Base-by-base conservation (phyloP, 2,113 vertebrate genomes). In the Sclerurus mexicanus region DNA sequence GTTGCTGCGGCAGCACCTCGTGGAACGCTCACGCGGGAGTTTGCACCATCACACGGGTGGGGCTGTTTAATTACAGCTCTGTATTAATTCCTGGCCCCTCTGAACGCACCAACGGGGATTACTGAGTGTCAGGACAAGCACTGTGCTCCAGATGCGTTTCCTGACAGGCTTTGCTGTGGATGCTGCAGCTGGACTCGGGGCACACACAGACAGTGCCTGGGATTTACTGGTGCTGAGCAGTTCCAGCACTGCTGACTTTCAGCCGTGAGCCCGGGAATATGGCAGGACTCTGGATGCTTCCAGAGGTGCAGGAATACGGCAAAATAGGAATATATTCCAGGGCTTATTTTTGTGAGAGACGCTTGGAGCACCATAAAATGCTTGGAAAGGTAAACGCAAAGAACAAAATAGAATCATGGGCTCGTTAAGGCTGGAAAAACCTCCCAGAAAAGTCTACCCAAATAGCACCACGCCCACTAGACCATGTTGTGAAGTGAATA, bases 191-290 rank as follows among this genome's bases (percentile, higher is more conserved):
- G n/a, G 77, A 14, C 31, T n/a, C 0, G 19, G 30, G 68, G 40
- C 4, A 7, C 55, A 8, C 6, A 1, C 59, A 18, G 69, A 33
- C 79, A 35, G n/a, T 5, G 50, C 18, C 5, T 1, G 40, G 75
- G 55, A 31, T 80, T 71, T 49, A 2, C 56, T 31, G 71, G 42
- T 4, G 40, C 60, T 53, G 12, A 14, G 2, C 49, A 28, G n/a
- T 7, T 53, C 81, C 55, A 66, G 77, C 7, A 0, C 42, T 7
- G 6, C 71, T 14, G 53, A 24, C 21, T 52, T 21, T 21, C 2
- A n/a, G 3, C 35, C 39, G 0, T 0, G 6, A 74, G 60, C 71
- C 25, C 3, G 10, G 53, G 50, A 40, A 14, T 0, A 2, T 0
- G 2, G 23, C 17, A 1, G 4, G 2, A 9, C 22, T 7, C 0